A percentile compares a stretch with the other conserved stretches of the same genome.
Conservation (phyloP, 1,140 invertebrate genomes). For the Drosophila ananassae region DNA sequence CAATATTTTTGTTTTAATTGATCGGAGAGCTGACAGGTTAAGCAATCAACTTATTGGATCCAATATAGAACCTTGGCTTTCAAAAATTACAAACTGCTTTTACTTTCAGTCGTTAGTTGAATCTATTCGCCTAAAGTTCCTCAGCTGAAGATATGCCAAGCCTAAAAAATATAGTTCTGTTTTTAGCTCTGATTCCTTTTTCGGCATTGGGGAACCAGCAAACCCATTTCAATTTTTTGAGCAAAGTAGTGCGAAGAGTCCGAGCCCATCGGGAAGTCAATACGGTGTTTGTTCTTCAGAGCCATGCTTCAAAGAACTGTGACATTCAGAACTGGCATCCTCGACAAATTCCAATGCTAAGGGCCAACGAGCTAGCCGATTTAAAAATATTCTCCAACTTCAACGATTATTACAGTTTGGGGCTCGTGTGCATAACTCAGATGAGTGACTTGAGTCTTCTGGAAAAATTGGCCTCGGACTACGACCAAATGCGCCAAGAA, state of each 20-base stretch:
- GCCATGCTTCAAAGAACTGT: constrained; percentile 3
- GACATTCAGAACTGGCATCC: constrained; percentile 1
- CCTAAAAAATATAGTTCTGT: neutral
- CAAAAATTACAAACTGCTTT: neutral
- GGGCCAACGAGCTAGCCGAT: neutral
- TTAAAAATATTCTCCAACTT: neutral
- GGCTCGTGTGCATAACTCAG: constrained; percentile 29
- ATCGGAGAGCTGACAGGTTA: neutral
- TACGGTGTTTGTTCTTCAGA: constrained; percentile 10
- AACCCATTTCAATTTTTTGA: neutral
- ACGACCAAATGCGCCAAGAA: constrained; percentile 8
- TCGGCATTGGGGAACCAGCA: neutral
- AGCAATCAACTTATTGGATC: neutral
- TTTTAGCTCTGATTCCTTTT: neutral
- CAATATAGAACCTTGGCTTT: neutral
- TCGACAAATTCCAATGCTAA: constrained; percentile 6
- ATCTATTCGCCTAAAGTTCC: neutral
- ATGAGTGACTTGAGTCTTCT: neutral
- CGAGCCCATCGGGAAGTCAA: neutral
- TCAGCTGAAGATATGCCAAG: neutral
- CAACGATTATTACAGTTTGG: constrained; percentile 11
- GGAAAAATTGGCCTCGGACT: neutral
- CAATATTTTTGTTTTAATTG: neutral
- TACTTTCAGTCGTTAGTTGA: neutral
- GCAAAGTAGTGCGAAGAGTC: constrained; percentile 1